Conservation (phyloP, 2,797 vertebrate species). For the Fistularia tabacaria region DNA sequence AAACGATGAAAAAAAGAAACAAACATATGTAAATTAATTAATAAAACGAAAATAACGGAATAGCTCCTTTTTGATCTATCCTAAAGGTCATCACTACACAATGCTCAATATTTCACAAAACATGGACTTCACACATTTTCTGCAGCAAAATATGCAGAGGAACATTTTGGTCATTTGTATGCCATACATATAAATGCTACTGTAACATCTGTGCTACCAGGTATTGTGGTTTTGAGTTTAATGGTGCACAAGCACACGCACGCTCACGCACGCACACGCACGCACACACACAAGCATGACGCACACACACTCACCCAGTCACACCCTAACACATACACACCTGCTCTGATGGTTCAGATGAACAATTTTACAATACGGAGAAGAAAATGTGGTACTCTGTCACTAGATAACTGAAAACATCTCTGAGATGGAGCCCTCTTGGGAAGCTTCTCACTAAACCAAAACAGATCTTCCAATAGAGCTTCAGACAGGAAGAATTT, state of each 20-base stretch:
- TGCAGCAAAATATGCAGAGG: slow-evolving; percentile 14
- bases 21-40: not conserved
- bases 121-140: slow-evolving; percentile 1
- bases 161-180: slow-evolving; percentile 26
- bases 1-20: slow-evolving; percentile 13
- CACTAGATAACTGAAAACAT: slow-evolving; percentile 14
- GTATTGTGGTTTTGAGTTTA: not conserved
- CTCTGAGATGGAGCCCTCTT: slow-evolving; percentile 10
- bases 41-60: slow-evolving; percentile 1
- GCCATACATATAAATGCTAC: slow-evolving; percentile 12
- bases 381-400: slow-evolving; percentile 9
- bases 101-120: slow-evolving; percentile 3
- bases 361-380: slow-evolving; percentile 13
- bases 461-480: slow-evolving; percentile 19
- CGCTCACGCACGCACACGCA: too few relatives aligned
- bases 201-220: slow-evolving; percentile 19
- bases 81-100: slow-evolving; percentile 30
- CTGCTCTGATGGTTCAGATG: not conserved
- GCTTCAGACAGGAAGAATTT: slow-evolving; percentile 13
- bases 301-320: too few relatives aligned
- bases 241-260: too few relatives aligned
- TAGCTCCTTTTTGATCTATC: slow-evolving; percentile 14
- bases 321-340: too few relatives aligned
- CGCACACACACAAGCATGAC: too few relatives aligned
- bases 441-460: slow-evolving; percentile 16